These are phyloP conservation scores for Anthopleura xanthogrammica DNA, from an alignment of 92 coral and sea anemone species.

Conservation along the genomic window DNA sequence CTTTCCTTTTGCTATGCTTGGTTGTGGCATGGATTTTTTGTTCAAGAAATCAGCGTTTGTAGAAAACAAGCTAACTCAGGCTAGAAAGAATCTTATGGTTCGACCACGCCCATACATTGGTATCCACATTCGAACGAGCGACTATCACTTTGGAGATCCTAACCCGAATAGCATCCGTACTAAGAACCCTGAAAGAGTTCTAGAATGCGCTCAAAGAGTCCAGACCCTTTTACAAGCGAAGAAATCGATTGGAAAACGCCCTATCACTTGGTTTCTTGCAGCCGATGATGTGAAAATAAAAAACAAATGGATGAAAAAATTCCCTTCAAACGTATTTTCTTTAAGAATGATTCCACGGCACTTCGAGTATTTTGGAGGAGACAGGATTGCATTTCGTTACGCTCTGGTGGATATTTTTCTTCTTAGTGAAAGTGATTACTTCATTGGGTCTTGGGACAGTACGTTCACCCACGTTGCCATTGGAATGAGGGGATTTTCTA, in stretches of 20 bases:
- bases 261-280: constrained; percentile 48
- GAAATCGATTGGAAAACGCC: background rate
- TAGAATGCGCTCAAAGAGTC: constrained; percentile 25
- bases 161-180: constrained; percentile 24
- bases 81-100: background rate
- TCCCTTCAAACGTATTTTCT: constrained; percentile 25
- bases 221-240: constrained; percentile 1
- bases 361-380: background rate
- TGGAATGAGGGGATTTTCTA: constrained; percentile 31
- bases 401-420: constrained; percentile 34
- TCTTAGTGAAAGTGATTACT: constrained; percentile 38
- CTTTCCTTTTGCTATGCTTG: constrained; percentile 27
- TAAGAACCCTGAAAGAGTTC: constrained; percentile 19
- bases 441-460: constrained; percentile 35
- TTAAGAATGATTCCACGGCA: constrained; percentile 22
- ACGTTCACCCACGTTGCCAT: constrained; percentile 21
- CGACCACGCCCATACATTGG: constrained; percentile 37
- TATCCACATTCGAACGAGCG: constrained; percentile 49
- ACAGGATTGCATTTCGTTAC: constrained; percentile 4
- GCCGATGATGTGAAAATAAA: constrained; percentile 35
- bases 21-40: constrained; percentile 45
- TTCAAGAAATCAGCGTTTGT: constrained; percentile 26
- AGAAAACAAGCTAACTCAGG: constrained; percentile 13
- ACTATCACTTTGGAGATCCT: constrained; percentile 36
- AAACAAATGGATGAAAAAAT: constrained; percentile 11